Evolutionary conservation across 2,113 vertebrate species (phyloP).

Genomic region (Hirundichthys speculiger): DNA sequence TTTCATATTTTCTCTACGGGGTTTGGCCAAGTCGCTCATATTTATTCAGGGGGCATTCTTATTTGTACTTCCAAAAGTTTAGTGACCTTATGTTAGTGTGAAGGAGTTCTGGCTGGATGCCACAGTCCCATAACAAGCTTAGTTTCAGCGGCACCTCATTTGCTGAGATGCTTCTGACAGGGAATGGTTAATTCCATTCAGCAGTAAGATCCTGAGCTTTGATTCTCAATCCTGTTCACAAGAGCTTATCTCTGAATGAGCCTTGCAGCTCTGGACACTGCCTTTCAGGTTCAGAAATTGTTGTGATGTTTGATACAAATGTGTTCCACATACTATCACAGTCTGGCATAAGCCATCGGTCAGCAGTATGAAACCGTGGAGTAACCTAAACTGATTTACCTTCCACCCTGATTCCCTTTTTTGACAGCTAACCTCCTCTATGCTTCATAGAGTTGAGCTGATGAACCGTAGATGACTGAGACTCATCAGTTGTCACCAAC

Average conservation of each 20-base stretch:
- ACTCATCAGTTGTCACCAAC: neutral
- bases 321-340: constrained; percentile 24
- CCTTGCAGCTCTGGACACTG: neutral
- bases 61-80: no score
- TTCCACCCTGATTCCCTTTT: neutral
- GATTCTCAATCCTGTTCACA: constrained; percentile 13
- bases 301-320: constrained; percentile 3
- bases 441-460: constrained; percentile 2
- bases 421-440: constrained; percentile 5
- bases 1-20: neutral
- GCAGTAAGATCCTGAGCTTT: constrained; percentile 46
- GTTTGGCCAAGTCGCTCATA: neutral
- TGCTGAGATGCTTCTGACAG: constrained; percentile 20
- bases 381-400: constrained; percentile 1
- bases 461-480: neutral
- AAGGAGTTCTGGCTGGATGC: constrained; percentile 20
- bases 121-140: constrained; percentile 38
- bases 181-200: constrained; percentile 22
- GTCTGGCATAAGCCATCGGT: constrained; percentile 20
- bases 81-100: no score
- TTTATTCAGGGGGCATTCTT: no score
- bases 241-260: neutral
- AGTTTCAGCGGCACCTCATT: constrained; percentile 32
- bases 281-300: neutral
- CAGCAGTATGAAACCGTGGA: constrained; percentile 23